Conservation (phyloP, 1,140 invertebrate species). For the Drosophila sechellia region DNA sequence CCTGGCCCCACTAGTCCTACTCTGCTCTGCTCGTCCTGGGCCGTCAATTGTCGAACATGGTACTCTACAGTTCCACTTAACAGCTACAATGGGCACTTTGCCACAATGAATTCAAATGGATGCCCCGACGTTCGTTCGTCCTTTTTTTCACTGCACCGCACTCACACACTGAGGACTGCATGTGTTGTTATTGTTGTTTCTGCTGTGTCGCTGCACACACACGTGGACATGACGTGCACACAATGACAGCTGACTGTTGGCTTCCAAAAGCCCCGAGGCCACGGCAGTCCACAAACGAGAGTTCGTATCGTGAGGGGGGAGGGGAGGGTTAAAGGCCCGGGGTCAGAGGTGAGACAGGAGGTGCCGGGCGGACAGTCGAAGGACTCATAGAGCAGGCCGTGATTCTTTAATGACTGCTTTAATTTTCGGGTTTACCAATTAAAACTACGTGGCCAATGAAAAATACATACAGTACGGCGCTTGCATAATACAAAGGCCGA, state of each 20-base stretch:
- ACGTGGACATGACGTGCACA: constrained; percentile 78
- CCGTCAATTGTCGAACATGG: constrained; percentile 84
- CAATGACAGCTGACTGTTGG: constrained; percentile 82
- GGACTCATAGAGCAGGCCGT: constrained; percentile 52
- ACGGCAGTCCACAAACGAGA: constrained; percentile 67
- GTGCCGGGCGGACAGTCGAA: not conserved
- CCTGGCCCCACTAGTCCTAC: constrained; percentile 40
- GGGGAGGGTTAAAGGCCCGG: not conserved
- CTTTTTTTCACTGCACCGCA: constrained; percentile 34
- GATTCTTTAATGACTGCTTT: constrained; percentile 83
- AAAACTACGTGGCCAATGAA: constrained; percentile 82
- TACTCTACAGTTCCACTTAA: constrained; percentile 84
- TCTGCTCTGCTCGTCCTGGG: constrained; percentile 51
- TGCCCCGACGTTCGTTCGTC: constrained; percentile 64
- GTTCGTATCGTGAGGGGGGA: not conserved
- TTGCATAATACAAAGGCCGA: constrained; percentile 9
- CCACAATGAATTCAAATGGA: constrained; percentile 83
- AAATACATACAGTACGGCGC: constrained; percentile 63
- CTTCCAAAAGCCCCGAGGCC: constrained; percentile 78
- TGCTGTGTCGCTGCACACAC: constrained; percentile 58
- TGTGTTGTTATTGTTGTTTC: constrained; percentile 63
- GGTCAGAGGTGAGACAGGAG: constrained; percentile 20
- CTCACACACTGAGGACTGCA: constrained; percentile 34
- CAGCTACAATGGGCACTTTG: constrained; percentile 84
- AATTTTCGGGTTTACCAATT: constrained; percentile 81